Evolutionary conservation across 2,113 vertebrate species (phyloP).

Genomic region (Rhinopomastus cyanomelas): DNA sequence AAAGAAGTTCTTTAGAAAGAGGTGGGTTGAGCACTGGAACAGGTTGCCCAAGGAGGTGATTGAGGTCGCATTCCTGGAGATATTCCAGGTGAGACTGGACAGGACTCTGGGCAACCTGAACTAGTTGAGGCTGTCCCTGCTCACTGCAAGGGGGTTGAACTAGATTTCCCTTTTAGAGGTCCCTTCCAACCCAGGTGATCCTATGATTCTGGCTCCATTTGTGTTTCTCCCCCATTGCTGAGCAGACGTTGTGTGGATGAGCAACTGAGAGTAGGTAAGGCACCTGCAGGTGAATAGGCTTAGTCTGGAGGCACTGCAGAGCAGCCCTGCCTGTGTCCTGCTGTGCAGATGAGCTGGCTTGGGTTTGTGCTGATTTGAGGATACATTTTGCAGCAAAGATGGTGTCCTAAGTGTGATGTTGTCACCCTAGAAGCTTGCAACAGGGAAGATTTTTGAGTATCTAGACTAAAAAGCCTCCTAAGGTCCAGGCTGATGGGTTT

Average conservation of each 20-base stretch:
- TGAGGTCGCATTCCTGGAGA: no score
- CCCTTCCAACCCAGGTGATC: no score
- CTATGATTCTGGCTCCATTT: background rate
- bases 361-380: background rate
- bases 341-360: background rate
- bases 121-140: no score
- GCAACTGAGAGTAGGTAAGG: background rate
- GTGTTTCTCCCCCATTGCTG: background rate
- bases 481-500: background rate
- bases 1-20: no score
- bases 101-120: no score
- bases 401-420: background rate
- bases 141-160: no score
- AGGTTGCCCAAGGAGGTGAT: no score
- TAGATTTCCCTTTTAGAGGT: no score
- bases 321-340: background rate
- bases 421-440: background rate
- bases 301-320: background rate
- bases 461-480: background rate
- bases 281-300: background rate
- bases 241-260: background rate
- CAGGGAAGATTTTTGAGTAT: background rate
- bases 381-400: background rate
- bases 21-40: no score
- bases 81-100: no score